Base-by-base conservation (phyloP, 2,113 vertebrate genomes). In the Phocoena phocoena region DNA sequence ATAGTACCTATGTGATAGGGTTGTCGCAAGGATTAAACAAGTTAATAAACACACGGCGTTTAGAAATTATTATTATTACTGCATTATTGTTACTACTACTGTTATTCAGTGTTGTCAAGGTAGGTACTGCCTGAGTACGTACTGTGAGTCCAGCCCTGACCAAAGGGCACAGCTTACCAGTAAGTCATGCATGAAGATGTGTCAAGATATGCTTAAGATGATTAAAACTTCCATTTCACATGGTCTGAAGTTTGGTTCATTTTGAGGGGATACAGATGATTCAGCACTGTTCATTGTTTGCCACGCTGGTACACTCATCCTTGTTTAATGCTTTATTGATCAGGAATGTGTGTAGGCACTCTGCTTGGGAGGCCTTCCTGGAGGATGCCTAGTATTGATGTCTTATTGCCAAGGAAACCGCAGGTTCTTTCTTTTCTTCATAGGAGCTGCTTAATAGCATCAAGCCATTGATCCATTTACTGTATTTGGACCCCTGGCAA, bases 391-490 rank as follows among this genome's bases (percentile, higher is more conserved):
- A 8, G 26, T 89, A 74, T 74, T 92, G 55, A 95, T 70, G 68
- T 71, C 44, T 80, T 44, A 90, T 83, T 83, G 47, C 44, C 79
- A 83, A 96, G 71, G 58, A 87, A 14, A 87, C 50, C 58, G n/a
- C 25, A 36, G 18, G 10, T 8, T 77, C 79, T 94, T 96, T 91
- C 60, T 90, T 90, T 97, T 77, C 73, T 95, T 89, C 65, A 47
- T 58, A 68, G 84, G 33, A 95, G n/a, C 12, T 92, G 55, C 74
- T 73, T 89, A 94, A 95, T 63, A 90, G 33, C 80, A 95, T 84
- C 65, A 86, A 55, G 8, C 41, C 87, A 97, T 97, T 92, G 88
- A 96, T 85, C 65, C 63, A 87, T 96, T 96, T 97, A 92, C 81
- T 90, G 68, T 86, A 79, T 86, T 67, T 95, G 74, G 62, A 31